A percentile compares a stretch with the other conserved stretches of the same genome.
phyloP scores from a whole-genome alignment of 2,797 vertebrate genomes.

The Coregonus suidteri region DNA sequence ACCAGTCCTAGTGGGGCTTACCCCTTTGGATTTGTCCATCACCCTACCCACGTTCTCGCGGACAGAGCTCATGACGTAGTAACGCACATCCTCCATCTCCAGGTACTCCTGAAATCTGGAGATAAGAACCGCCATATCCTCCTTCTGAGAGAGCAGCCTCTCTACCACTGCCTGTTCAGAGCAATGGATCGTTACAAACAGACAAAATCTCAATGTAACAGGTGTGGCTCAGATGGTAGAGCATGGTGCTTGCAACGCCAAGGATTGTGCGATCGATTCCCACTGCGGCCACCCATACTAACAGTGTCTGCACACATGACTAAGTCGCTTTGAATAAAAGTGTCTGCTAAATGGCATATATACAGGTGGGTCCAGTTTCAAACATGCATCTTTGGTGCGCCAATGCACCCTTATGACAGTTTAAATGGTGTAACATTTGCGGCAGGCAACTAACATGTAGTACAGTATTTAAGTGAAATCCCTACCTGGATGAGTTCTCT shows the following conservation, averaged over 20 bases:
- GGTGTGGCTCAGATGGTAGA: background rate
- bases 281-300: no score
- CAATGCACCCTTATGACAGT: no score
- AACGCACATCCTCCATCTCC: constrained; percentile 87
- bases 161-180: constrained; percentile 77
- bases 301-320: no score
- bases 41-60: constrained; percentile 65
- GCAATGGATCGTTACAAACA: background rate
- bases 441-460: no score
- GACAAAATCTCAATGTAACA: background rate
- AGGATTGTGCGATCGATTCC: no score
- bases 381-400: no score
- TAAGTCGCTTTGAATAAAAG: no score
- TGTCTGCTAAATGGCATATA: no score
- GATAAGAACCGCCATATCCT: constrained; percentile 82
- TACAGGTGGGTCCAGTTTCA: no score
- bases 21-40: constrained; percentile 81
- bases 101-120: constrained; percentile 88
- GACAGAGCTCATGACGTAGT: constrained; percentile 83
- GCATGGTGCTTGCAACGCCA: background rate
- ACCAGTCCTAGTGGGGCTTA: constrained; percentile 40
- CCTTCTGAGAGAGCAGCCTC: constrained; percentile 72
- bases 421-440: no score
- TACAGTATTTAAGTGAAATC: background rate
- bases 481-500: constrained; percentile 79